A percentile compares a stretch with the other conserved stretches of the same genome.
Evolutionary conservation across 1,140 invertebrate genomes (phyloP).

Genomic region (Drosophila repletoides): DNA sequence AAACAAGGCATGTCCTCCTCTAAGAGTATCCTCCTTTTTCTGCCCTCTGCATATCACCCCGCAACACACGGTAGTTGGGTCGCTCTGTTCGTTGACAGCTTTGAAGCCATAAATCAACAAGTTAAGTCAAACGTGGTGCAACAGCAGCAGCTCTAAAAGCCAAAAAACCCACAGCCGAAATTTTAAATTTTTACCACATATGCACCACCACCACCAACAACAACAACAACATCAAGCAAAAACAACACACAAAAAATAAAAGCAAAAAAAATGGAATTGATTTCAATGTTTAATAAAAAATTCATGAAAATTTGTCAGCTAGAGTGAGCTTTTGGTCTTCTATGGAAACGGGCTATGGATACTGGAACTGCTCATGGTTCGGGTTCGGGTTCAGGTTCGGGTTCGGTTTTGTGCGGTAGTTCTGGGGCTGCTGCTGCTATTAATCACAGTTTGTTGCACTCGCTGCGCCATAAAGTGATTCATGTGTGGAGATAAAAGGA

Average conservation of each 20-base stretch:
- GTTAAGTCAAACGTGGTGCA: conserved; percentile 76
- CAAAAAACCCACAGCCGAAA: conserved; percentile 27
- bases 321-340: conserved; percentile 21
- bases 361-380: background rate
- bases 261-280: conserved; percentile 67
- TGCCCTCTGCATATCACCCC: background rate
- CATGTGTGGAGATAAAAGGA: conserved; percentile 72
- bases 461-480: conserved; percentile 76
- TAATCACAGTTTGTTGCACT: conserved; percentile 81
- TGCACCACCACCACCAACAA: conserved; percentile 45
- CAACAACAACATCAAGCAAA: background rate
- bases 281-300: conserved; percentile 81
- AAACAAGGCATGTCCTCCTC: conserved; percentile 40
- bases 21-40: background rate
- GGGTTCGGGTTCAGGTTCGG: background rate
- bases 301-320: conserved; percentile 80
- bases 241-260: conserved; percentile 8
- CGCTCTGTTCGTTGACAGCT: conserved; percentile 63
- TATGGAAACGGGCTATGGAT: background rate
- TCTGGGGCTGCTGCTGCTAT: conserved; percentile 49
- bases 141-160: conserved; percentile 46
- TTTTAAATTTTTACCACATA: conserved; percentile 57
- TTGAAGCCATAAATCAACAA: conserved; percentile 76
- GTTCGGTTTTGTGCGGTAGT: background rate
- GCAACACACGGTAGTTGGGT: conserved; percentile 60